Evolutionary conservation across 2,888 invertebrate genomes (phyloP).

Genomic region (Embidobia sp.): DNA sequence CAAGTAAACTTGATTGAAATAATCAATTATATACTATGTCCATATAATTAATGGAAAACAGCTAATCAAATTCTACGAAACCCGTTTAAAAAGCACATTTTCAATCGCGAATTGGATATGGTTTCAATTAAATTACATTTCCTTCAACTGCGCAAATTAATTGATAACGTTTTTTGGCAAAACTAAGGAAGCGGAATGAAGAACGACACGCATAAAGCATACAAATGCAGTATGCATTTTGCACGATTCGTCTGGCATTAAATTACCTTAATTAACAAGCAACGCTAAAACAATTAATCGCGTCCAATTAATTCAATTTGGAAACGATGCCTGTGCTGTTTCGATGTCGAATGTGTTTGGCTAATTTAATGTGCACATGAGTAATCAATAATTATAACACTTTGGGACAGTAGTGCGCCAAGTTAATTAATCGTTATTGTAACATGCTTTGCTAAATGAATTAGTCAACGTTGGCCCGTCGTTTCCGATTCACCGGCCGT

Average conservation of each 20-base stretch:
- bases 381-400: conserved; percentile 64
- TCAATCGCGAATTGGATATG: no score
- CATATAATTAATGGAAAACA: no score
- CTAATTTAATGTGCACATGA: conserved; percentile 59
- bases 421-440: conserved; percentile 59
- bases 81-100: no score
- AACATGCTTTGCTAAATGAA: conserved; percentile 42
- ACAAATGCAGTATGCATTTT: conserved; percentile 12
- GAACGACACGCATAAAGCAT: no score
- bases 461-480: conserved; percentile 19
- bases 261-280: conserved; percentile 53
- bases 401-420: conserved; percentile 34
- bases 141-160: background rate
- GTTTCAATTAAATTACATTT: no score
- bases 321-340: conserved; percentile 44
- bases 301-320: conserved; percentile 54
- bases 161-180: no score
- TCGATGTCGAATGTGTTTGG: conserved; percentile 50
- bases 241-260: conserved; percentile 26
- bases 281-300: conserved; percentile 51
- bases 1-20: no score
- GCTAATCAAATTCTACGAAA: no score
- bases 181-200: no score
- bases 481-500: conserved; percentile 11
- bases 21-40: no score